Evolutionary conservation across 1,140 invertebrate genomes (phyloP).

Genomic region (Euura lappo): DNA sequence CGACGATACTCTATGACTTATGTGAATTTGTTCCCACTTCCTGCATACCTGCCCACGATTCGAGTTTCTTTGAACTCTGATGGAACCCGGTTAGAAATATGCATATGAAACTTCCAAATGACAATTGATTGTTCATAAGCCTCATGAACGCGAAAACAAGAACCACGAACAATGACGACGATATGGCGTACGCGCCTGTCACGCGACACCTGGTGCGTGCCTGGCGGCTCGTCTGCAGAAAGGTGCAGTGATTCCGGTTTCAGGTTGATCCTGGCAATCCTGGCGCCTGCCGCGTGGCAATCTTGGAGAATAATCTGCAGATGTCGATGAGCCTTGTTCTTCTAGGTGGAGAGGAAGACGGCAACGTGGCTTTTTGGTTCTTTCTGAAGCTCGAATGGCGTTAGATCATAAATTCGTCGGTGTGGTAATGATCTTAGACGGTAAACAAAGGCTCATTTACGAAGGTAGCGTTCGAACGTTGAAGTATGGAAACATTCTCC

Average conservation of each 20-base stretch:
- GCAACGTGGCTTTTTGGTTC: not conserved
- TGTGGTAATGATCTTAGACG: not conserved
- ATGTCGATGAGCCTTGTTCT: not conserved
- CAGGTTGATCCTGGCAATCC: not conserved
- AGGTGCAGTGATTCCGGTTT: not conserved
- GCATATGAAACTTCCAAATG: no score
- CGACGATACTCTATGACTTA: no score
- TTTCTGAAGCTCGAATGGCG: not conserved
- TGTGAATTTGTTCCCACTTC: no score
- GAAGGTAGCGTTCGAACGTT: slow-evolving; percentile 12
- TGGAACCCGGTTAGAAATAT: no score
- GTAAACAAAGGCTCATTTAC: not conserved
- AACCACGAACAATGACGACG: no score
- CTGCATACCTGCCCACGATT: no score
- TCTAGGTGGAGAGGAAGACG: not conserved
- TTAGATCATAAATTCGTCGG: not conserved
- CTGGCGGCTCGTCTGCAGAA: not conserved
- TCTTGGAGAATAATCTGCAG: not conserved
- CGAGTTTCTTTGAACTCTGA: no score
- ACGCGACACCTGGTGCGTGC: not conserved
- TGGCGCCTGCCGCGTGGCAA: no score
- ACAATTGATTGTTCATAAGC: no score
- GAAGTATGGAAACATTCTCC: slow-evolving; percentile 9
- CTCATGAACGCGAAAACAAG: no score
- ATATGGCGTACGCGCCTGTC: not conserved